Conservation (phyloP, 2,113 vertebrate genomes). For the Lepus europaeus region DNA sequence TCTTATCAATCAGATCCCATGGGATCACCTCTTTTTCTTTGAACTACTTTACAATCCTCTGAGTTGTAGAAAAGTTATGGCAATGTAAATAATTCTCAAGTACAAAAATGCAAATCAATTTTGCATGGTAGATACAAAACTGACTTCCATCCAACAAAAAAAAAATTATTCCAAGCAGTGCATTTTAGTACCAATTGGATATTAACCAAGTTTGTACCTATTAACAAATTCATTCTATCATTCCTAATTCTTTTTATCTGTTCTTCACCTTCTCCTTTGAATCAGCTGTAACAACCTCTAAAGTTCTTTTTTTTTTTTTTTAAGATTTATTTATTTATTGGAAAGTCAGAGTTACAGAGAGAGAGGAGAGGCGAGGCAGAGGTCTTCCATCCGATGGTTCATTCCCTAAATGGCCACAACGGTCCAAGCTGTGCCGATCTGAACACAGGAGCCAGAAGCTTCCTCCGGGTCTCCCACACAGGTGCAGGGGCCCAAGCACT, state of each 20-base stretch:
- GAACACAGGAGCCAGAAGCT: too few species aligned
- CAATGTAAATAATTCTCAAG: neutral
- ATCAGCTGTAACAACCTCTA: neutral
- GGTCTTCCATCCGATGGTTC: too few species aligned
- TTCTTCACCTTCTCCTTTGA: slow-evolving; percentile 30
- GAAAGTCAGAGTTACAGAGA: too few species aligned
- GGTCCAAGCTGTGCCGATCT: too few species aligned
- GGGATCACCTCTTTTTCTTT: neutral
- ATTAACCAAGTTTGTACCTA: slow-evolving; percentile 12
- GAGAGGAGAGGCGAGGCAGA: too few species aligned
- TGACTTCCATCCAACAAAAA: slow-evolving; percentile 36
- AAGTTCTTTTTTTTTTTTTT: neutral
- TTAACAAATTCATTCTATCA: slow-evolving; percentile 9
- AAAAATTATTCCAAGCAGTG: neutral
- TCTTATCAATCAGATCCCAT: too few species aligned
- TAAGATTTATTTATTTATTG: too few species aligned
- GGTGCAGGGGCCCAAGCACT: too few species aligned
- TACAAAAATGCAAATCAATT: slow-evolving; percentile 45
- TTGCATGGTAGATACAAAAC: neutral
- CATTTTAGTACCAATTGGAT: neutral
- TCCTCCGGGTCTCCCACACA: too few species aligned
- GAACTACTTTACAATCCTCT: slow-evolving; percentile 5
- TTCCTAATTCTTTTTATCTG: neutral
- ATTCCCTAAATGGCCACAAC: too few species aligned
- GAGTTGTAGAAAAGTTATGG: slow-evolving; percentile 28